Base-by-base conservation (phyloP, 2,888 invertebrate genomes). In the Archips xylosteana region DNA sequence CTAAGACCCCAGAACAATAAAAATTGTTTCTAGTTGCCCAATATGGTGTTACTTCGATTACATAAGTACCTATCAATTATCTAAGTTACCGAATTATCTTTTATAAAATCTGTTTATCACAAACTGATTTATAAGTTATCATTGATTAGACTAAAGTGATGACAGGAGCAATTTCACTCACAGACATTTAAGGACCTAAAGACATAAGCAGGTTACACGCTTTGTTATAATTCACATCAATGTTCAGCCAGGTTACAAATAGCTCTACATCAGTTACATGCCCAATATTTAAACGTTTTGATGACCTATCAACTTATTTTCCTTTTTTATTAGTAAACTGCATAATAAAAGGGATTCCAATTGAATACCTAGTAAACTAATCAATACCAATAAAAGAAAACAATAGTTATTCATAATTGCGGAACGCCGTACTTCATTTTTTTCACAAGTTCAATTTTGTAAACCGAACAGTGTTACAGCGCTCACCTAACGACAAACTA, bases 401-500 rank as follows among this genome's bases (percentile, higher is more conserved):
- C 57, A 32, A 12, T 12, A n/a, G 12, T 23, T 13, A 39, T 39
- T 39, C 39, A 23, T 12, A 54, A 15, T 51, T 51, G 9, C 51
- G 4, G 3, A 15, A 15, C 15, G 13, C 49, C 13, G 12, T 54
- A 39, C 54, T 8, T 6, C 6, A 49, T 54, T 23, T 54, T 6
- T 1, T 64, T 34, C 3, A 13, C 42, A n/a, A 23, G 34, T 49
- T 49, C 39, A 39, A 39, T n/a, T 13, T 36, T 47, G 47, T 3
- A 15, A 49, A 68, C 47, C 8, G 62, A 57, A 39, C 34, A 69
- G 64, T 59, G 32, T 32, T 9, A n/a, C 39, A 69, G 67, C 54
- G 66, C 42, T 64, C 63, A 69, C 36, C 75, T 78, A 76, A 77
- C 73, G 70, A 73, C 75, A 75, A 75, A 75, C 75, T 78, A 70